These are phyloP conservation scores for Hartigia nigra DNA, from an alignment of 2,888 invertebrate genomes.

Conservation along the genomic window DNA sequence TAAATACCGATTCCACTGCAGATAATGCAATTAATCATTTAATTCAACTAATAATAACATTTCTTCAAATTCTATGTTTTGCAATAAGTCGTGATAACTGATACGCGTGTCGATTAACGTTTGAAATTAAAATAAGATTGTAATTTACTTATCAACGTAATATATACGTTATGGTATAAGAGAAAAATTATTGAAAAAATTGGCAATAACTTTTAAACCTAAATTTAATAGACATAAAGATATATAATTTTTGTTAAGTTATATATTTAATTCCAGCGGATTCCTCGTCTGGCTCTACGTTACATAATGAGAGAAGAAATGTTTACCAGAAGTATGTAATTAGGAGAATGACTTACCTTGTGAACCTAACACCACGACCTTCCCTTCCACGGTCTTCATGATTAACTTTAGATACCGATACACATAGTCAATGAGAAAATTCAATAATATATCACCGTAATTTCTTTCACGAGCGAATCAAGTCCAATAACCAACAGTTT, in stretches of 20 bases:
- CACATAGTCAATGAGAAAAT: conserved; percentile 17
- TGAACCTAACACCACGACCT: conserved; percentile 86
- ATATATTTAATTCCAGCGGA: too few relatives aligned
- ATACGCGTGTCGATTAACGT: not conserved
- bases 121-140: conserved; percentile 1
- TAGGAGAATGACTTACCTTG: conserved; percentile 72
- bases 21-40: not conserved
- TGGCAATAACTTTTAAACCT: not conserved
- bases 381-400: conserved; percentile 85
- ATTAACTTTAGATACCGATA: conserved; percentile 21
- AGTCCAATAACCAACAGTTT: conserved; percentile 22
- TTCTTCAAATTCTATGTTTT: not conserved
- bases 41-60: not conserved
- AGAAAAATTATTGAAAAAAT: not conserved
- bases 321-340: not conserved
- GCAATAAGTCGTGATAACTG: not conserved
- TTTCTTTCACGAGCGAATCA: not conserved
- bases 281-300: not conserved
- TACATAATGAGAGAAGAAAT: not conserved
- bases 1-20: not conserved
- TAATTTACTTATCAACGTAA: conserved; percentile 5
- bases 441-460: not conserved
- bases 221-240: too few relatives aligned
- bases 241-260: too few relatives aligned
- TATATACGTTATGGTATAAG: not conserved